phyloP scores from a whole-genome alignment of 2,888 invertebrate species.

The Melitaea athalia region DNA sequence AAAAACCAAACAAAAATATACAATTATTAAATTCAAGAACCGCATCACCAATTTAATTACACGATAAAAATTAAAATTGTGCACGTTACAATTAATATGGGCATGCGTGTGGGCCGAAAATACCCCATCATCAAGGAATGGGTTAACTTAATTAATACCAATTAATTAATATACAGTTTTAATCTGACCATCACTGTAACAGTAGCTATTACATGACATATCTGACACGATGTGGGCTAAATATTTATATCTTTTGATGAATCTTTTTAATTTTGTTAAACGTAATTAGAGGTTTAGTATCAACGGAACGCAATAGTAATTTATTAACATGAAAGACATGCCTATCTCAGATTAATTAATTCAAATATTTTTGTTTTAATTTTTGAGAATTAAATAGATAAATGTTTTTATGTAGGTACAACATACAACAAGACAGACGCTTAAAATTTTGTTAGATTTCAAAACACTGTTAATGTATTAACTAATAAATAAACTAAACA shows the following conservation, averaged over 20 bases:
- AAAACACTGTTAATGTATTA: too few relatives aligned
- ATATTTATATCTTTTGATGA: conserved; percentile 39
- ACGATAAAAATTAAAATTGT: conserved; percentile 22
- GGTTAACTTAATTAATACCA: conserved; percentile 68
- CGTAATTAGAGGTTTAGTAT: conserved; percentile 40
- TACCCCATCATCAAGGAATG: conserved; percentile 47
- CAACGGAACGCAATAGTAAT: neutral
- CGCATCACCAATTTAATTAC: neutral
- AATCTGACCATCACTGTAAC: conserved; percentile 54
- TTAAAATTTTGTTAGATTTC: too few relatives aligned
- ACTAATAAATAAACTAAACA: too few relatives aligned
- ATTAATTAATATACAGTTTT: conserved; percentile 61
- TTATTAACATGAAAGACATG: neutral
- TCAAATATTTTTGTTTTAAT: neutral
- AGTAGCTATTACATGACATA: conserved; percentile 67
- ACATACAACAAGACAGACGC: too few relatives aligned
- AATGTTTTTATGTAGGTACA: too few relatives aligned
- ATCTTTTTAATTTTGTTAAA: conserved; percentile 36
- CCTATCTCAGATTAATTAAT: neutral
- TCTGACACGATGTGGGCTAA: conserved; percentile 63
- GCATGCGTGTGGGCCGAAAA: conserved; percentile 23
- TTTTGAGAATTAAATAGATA: neutral
- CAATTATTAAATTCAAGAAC: neutral
- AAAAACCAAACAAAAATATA: too few relatives aligned
- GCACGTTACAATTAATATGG: conserved; percentile 18